phyloP scores from a whole-genome alignment of 2,888 invertebrate species.

The Lacanobia wlatinum region DNA sequence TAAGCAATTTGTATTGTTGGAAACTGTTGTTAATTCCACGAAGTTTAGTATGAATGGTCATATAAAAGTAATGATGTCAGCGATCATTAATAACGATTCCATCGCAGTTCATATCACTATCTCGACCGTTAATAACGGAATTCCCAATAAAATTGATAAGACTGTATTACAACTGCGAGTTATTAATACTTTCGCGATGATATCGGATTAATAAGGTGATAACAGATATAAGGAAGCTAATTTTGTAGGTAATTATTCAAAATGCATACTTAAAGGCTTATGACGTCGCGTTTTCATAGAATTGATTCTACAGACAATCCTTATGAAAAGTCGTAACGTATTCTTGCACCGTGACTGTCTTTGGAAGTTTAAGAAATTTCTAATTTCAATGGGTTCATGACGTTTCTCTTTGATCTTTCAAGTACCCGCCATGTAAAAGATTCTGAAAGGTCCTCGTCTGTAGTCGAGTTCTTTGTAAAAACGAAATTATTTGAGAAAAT shows the following conservation, averaged over 20 bases:
- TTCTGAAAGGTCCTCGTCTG: conserved; percentile 4
- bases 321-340: too few species aligned
- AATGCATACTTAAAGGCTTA: background rate
- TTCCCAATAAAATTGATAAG: conserved; percentile 55
- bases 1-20: background rate
- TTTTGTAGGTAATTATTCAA: conserved; percentile 30
- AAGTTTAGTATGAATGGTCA: background rate
- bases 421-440: background rate
- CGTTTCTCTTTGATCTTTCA: conserved; percentile 12
- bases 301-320: too few species aligned
- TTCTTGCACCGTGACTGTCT: too few species aligned
- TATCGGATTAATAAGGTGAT: conserved; percentile 38
- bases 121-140: conserved; percentile 36
- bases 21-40: background rate
- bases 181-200: conserved; percentile 40
- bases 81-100: conserved; percentile 1
- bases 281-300: too few species aligned
- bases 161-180: background rate
- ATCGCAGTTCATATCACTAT: conserved; percentile 41
- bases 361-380: background rate
- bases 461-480: background rate
- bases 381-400: background rate
- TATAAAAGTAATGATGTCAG: conserved; percentile 25
- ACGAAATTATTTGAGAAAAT: background rate
- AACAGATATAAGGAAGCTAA: conserved; percentile 11